A percentile compares a stretch with the other conserved stretches of the same genome.
Conservation (phyloP, 1,140 invertebrate species). For the Rhyacophila brunnea region DNA sequence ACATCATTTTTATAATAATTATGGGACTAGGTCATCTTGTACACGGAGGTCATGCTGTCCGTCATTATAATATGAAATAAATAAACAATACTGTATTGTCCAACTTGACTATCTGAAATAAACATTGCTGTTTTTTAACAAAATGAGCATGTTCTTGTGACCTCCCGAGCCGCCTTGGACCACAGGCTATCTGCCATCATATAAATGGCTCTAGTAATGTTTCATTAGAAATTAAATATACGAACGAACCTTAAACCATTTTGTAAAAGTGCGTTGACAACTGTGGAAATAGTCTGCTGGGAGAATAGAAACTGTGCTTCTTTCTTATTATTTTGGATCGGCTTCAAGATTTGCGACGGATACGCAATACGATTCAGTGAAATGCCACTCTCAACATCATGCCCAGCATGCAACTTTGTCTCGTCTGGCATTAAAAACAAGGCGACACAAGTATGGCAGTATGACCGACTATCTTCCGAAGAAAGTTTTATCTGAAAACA, state of each 20-base stretch:
- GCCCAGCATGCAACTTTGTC: constrained; percentile 48
- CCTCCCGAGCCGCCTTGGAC: too few relatives aligned
- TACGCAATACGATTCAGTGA: constrained; percentile 52
- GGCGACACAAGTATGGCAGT: constrained; percentile 64
- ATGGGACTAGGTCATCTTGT: too few relatives aligned
- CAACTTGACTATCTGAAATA: too few relatives aligned
- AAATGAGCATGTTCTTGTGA: too few relatives aligned
- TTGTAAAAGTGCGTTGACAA: constrained; percentile 54
- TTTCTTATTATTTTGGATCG: constrained; percentile 64
- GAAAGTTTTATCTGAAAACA: constrained; percentile 44
- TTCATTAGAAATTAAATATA: constrained; percentile 5
- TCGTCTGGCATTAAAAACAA: constrained; percentile 53
- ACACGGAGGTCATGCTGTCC: too few relatives aligned
- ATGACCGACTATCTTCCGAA: constrained; percentile 50
- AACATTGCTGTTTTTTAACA: too few relatives aligned
- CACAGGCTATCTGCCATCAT: too few relatives aligned
- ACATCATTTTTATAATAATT: too few relatives aligned
- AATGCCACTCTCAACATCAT: constrained; percentile 50
- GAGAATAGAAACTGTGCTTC: constrained; percentile 78
- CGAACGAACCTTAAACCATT: constrained; percentile 50
- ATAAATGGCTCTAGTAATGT: too few relatives aligned
- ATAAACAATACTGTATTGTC: too few relatives aligned
- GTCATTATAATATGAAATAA: too few relatives aligned
- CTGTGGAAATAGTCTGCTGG: constrained; percentile 44
- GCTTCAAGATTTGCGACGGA: constrained; percentile 61